These are phyloP conservation scores for Anaspis maculata DNA, from an alignment of 2,888 invertebrate species.

Conservation along the genomic window DNA sequence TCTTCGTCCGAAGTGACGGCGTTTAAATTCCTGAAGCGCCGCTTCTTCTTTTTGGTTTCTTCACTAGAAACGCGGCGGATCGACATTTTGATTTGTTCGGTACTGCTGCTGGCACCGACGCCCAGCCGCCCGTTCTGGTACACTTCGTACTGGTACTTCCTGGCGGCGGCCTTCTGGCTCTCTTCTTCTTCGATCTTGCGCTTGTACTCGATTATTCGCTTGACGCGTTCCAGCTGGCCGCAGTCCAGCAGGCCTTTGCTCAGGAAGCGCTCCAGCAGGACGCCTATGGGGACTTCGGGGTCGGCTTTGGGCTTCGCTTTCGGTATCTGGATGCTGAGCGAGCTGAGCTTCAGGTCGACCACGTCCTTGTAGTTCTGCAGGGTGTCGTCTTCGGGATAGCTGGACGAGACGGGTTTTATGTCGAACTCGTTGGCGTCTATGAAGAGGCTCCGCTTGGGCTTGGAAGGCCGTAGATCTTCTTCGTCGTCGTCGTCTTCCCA, in stretches of 20 bases:
- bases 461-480: constrained; percentile 17
- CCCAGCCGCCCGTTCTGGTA: constrained; percentile 2
- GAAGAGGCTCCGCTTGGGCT: constrained; percentile 19
- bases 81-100: too few species aligned
- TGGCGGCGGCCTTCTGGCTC: constrained; percentile 1
- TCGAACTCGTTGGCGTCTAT: constrained; percentile 24
- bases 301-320: constrained; percentile 15
- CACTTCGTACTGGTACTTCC: constrained; percentile 17
- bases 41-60: constrained; percentile 20
- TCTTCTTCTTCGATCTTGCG: constrained; percentile 13
- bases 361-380: constrained; percentile 30
- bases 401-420: constrained; percentile 14
- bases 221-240: constrained; percentile 28
- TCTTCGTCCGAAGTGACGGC: constrained; percentile 4
- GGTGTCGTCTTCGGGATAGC: constrained; percentile 19
- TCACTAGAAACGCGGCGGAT: too few species aligned
- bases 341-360: constrained; percentile 30
- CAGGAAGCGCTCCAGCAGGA: constrained; percentile 20
- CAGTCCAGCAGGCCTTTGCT: constrained; percentile 25
- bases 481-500: constrained; percentile 10
- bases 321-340: constrained; percentile 30
- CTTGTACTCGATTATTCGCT: constrained; percentile 29
- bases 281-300: constrained; percentile 3
- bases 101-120: background rate
- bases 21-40: constrained; percentile 23